phyloP scores from a whole-genome alignment of 1,140 invertebrate species.

The Octopus sinensis region DNA sequence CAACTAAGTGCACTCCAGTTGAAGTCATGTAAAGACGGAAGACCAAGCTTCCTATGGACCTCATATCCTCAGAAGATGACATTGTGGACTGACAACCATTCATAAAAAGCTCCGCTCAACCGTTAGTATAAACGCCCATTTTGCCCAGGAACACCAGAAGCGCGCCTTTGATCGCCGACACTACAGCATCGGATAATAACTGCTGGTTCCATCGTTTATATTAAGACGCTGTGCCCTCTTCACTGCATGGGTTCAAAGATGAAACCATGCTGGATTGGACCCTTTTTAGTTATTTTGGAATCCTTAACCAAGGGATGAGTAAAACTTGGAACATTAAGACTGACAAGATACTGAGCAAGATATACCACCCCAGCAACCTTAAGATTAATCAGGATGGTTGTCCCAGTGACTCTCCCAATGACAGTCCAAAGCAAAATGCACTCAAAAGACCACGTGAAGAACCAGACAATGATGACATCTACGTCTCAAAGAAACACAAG shows the following conservation, averaged over 20 bases:
- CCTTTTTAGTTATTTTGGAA: background rate
- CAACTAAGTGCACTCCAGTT: background rate
- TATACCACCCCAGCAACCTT: background rate
- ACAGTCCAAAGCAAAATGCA: background rate
- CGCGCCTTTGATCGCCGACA: background rate
- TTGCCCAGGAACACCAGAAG: background rate
- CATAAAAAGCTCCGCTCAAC: background rate
- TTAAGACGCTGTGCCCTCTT: background rate
- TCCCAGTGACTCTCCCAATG: background rate
- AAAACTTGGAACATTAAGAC: background rate
- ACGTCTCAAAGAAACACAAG: background rate
- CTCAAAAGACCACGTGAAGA: background rate
- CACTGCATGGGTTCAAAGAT: constrained; percentile 3
- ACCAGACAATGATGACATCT: background rate
- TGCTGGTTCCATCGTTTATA: constrained; percentile 10
- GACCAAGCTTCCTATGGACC: background rate
- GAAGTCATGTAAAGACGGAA: background rate
- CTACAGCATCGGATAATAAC: background rate
- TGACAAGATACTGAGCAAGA: constrained; percentile 1
- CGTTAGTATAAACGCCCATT: background rate
- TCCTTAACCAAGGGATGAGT: background rate
- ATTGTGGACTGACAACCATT: background rate
- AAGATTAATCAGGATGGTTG: background rate
- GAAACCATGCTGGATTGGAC: background rate
- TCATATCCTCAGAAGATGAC: background rate